Conservation (phyloP, 2,113 vertebrate genomes). For the Toxotes chatareus region DNA sequence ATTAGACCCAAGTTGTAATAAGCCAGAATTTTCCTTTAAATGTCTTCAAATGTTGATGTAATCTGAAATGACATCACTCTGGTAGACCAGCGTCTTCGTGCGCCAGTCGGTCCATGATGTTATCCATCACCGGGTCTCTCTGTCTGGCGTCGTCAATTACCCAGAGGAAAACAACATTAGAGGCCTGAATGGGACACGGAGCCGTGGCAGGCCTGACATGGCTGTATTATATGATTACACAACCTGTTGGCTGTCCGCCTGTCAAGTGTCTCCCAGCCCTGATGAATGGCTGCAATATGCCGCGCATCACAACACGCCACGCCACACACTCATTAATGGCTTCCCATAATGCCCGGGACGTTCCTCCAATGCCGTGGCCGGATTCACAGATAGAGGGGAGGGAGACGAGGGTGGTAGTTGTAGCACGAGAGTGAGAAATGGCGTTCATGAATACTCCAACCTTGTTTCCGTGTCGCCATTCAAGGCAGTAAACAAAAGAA, state of each 20-base stretch:
- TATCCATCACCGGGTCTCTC: slow-evolving; percentile 73
- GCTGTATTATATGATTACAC: slow-evolving; percentile 85
- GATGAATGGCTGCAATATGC: slow-evolving; percentile 87
- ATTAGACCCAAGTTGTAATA: neutral
- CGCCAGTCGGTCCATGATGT: slow-evolving; percentile 63
- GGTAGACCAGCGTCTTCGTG: slow-evolving; percentile 61
- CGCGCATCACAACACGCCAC: slow-evolving; percentile 81
- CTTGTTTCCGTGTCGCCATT: slow-evolving; percentile 67
- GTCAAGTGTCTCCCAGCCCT: slow-evolving; percentile 82
- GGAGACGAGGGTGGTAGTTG: slow-evolving; percentile 3
- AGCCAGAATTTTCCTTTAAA: slow-evolving; percentile 36
- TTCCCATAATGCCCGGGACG: slow-evolving; percentile 74
- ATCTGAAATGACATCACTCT: slow-evolving; percentile 70
- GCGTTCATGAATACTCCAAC: slow-evolving; percentile 76
- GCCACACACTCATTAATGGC: slow-evolving; percentile 84
- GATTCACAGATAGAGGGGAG: slow-evolving; percentile 37
- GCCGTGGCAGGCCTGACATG: slow-evolving; percentile 79
- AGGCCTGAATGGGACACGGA: slow-evolving; percentile 79
- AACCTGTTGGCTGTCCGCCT: slow-evolving; percentile 84
- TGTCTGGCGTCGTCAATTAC: slow-evolving; percentile 78
- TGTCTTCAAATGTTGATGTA: slow-evolving; percentile 50
- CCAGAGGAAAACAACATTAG: slow-evolving; percentile 79
- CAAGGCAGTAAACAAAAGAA: slow-evolving; percentile 76
- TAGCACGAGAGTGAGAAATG: slow-evolving; percentile 65
- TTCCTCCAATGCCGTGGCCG: slow-evolving; percentile 65